Evolutionary conservation across 1,140 invertebrate species (phyloP), one percentile per base, ranked within the genome.

Genomic region (Aphaenogaster ashmeadi): DNA sequence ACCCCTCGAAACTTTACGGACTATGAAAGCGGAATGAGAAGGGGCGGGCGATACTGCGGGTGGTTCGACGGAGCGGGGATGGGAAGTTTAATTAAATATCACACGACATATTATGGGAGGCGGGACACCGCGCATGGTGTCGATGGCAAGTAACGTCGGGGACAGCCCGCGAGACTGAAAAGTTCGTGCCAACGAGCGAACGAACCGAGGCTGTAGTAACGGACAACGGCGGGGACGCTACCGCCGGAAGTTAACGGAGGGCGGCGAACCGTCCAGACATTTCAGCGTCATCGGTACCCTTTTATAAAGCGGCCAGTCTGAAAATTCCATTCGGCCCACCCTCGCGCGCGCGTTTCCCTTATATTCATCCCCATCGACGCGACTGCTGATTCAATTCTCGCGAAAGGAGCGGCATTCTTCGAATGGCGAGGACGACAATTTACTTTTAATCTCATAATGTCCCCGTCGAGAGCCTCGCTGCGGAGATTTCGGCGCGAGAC

Each of bases 71-170:
- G 47, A 5, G 33, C 21, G 36, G 44, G 83, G 41, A 50, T 67
- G 86, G 78, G 79, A 87, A 93, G 89, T 94, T 94, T 94, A 94
- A 94, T 94, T 94, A 94, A 94, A 94, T 94, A 94, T 94, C 92
- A 90, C 88, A 87, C 92, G 92, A 93, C 93, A 92, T 91, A 92
- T 93, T 91, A 92, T 90, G 90, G 91, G 60, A 71, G 71, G 79
- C 74, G 62, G 75, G 38, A 21, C 58, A 77, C 64, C 21, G 15
- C 67, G 81, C 47, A 54, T 67, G 85, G 78, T 92, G 91, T 92
- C 88, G 87, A 44, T 88, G 56, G 83, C 89, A 90, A 92, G 91
- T 85, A 89, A 87, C 81, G 88, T 91, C 91, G 88, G 66, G 54
- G 21, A 69, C 87, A 90, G 47, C 6, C 72, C 69, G 52, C 44